Percentiles rank a stretch among this genome's conserved stretches.
phyloP scores from a whole-genome alignment of 2,888 invertebrate genomes.

The Helicoverpa assulta region DNA sequence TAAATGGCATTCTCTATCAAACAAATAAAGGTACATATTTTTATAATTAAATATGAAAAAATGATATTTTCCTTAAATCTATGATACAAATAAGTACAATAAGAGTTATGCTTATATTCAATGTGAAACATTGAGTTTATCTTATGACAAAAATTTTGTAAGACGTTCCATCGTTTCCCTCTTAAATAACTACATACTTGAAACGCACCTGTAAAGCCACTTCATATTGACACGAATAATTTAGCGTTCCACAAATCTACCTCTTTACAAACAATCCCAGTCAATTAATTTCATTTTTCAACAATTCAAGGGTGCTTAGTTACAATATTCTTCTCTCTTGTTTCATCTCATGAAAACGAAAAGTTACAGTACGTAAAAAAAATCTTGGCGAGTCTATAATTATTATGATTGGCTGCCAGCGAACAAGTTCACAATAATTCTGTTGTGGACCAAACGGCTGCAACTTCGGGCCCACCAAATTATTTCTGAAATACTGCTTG shows the following conservation, averaged over 20 bases:
- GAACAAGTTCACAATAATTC: no score
- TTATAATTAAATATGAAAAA: constrained; percentile 1
- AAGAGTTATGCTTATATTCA: constrained; percentile 22
- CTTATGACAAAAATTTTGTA: constrained; percentile 8
- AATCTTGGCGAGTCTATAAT: no score
- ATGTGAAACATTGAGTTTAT: constrained; percentile 18
- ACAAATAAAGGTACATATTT: neutral
- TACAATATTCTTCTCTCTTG: neutral
- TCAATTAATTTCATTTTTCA: constrained; percentile 6
- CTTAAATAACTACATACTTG: neutral
- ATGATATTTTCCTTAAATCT: neutral
- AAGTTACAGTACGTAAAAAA: no score
- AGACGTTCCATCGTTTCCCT: neutral
- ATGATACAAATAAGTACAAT: constrained; percentile 27
- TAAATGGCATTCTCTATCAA: constrained; percentile 7
- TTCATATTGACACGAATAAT: constrained; percentile 68
- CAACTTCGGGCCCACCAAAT: no score
- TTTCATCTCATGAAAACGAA: no score
- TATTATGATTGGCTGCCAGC: no score
- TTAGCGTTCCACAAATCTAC: constrained; percentile 9
- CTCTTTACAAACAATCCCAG: constrained; percentile 2
- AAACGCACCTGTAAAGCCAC: constrained; percentile 64
- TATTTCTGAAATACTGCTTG: no score
- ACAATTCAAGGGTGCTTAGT: neutral
- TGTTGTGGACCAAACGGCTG: no score